Conservation (phyloP, 2,888 invertebrate genomes). For the Lacanobia oleracea region DNA sequence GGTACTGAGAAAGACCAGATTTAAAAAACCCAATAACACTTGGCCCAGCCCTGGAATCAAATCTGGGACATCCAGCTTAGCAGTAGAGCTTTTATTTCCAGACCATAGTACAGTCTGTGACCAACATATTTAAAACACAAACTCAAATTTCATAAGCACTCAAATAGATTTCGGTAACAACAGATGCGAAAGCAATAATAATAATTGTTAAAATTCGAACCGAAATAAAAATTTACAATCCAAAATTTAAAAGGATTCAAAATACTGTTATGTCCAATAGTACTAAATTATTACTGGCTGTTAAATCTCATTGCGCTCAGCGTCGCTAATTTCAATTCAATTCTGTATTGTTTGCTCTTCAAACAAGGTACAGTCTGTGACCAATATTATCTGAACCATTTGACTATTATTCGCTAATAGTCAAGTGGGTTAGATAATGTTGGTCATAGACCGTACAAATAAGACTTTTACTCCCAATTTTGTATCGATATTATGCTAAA, state of each 20-base stretch:
- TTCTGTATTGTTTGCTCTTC: slow-evolving; percentile 32
- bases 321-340: slow-evolving; percentile 28
- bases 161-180: neutral
- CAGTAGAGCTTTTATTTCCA: too few species aligned
- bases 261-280: neutral
- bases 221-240: neutral
- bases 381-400: too few species aligned
- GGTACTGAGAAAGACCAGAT: neutral
- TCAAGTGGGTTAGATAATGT: too few species aligned
- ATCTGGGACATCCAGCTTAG: too few species aligned
- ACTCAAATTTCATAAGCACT: too few species aligned
- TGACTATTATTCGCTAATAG: too few species aligned
- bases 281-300: slow-evolving; percentile 3
- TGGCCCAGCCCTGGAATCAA: neutral
- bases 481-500: slow-evolving; percentile 48
- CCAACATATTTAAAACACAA: neutral
- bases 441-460: too few species aligned
- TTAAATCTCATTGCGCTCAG: slow-evolving; percentile 18
- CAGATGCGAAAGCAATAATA: neutral
- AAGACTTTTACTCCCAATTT: slow-evolving; percentile 30
- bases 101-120: too few species aligned
- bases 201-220: neutral
- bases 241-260: neutral
- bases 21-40: neutral
- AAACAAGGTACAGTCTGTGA: too few species aligned